A percentile compares a stretch with the other conserved stretches of the same genome.
phyloP scores from a whole-genome alignment of 2,113 vertebrate genomes.

The Vanacampus margaritifer region DNA sequence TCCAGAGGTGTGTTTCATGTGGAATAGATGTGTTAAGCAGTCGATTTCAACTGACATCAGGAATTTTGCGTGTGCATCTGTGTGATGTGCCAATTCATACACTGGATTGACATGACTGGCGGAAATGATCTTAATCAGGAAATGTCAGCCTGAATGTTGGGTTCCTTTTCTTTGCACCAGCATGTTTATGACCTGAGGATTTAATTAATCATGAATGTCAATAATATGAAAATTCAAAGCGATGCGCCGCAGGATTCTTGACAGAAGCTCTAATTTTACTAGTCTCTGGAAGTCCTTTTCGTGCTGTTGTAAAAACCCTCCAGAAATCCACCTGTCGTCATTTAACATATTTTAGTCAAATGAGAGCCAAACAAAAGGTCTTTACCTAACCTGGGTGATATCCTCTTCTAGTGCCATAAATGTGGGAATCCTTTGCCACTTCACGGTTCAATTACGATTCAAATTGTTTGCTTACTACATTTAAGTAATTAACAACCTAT shows the following conservation, averaged over 20 bases:
- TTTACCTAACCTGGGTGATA: background rate
- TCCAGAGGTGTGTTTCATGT: background rate
- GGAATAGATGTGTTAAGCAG: slow-evolving; percentile 5
- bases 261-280: background rate
- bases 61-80: slow-evolving; percentile 17
- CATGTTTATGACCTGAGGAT: slow-evolving; percentile 38
- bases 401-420: background rate
- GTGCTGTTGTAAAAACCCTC: background rate
- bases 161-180: slow-evolving; percentile 16
- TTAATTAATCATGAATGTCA: slow-evolving; percentile 16
- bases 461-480: too few relatives aligned
- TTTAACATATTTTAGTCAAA: background rate
- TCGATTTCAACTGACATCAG: background rate
- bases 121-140: slow-evolving; percentile 47
- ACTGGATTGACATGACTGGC: slow-evolving; percentile 43
- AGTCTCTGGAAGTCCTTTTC: background rate
- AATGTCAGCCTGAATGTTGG: slow-evolving; percentile 24
- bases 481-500: too few relatives aligned
- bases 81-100: slow-evolving; percentile 39
- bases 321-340: background rate
- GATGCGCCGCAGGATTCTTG: background rate
- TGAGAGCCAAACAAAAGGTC: background rate
- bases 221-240: slow-evolving; percentile 4
- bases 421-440: background rate
- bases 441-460: background rate